These are phyloP conservation scores for Drosophila santomea DNA, from an alignment of 1,140 invertebrate species.

Conservation along the genomic window DNA sequence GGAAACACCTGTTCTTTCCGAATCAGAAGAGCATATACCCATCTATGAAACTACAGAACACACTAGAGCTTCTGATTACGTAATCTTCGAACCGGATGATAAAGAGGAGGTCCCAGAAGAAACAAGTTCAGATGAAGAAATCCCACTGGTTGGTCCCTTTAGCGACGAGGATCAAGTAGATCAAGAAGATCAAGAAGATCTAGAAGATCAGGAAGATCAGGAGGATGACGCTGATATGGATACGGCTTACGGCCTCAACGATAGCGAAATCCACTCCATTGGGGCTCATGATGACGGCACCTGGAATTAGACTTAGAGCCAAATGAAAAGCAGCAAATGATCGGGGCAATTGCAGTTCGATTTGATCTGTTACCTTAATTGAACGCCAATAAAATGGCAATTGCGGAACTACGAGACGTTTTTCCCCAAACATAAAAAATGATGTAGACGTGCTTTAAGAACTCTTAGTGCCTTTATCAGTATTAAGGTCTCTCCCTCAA, in stretches of 20 bases:
- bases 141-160: background rate
- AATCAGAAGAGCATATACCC: no score
- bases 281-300: background rate
- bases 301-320: background rate
- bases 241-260: background rate
- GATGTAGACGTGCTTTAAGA: no score
- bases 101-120: background rate
- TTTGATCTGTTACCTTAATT: background rate
- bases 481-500: background rate
- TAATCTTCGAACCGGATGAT: no score
- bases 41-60: background rate
- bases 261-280: background rate
- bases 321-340: background rate
- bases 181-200: background rate
- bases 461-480: no score
- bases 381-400: background rate
- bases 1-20: slow-evolving; percentile 3
- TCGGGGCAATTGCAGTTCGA: background rate
- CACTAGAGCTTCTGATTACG: no score
- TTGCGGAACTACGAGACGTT: background rate
- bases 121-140: background rate
- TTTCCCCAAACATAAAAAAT: background rate
- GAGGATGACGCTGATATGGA: background rate
- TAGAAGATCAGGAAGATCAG: background rate
- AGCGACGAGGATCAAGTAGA: background rate